Base-by-base conservation (phyloP, 2,888 invertebrate genomes). In the Hipparchia sbordonii region DNA sequence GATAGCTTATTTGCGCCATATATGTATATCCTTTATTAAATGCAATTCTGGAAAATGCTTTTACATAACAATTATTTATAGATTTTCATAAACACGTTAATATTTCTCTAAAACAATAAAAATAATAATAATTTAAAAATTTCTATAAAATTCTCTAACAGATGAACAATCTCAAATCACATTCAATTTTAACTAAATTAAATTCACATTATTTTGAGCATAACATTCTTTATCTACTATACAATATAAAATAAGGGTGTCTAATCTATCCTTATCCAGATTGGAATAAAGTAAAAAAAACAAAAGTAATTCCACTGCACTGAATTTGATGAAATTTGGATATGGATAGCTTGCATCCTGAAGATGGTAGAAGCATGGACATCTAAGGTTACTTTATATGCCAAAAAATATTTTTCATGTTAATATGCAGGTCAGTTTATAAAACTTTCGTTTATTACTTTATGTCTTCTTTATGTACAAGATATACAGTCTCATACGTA, bases 151-250 rank as follows among this genome's bases (percentile, higher is more conserved):
- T 8, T 46, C 7, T 48, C 45, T 62, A 48, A 62, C 46, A 13
- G n/a, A 62, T n/a, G 4, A 48, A 48, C 63, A 5, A 48, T 10
- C 48, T 63, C 63, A 63, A 63, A 48, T 63, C 48, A 48, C 63
- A 63, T 63, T 48, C 13, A 63, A 63, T 51, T 63, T 48, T 63
- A 2, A 63, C 45, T 48, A 63, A 63, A 63, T 63, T 63, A 63
- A 48, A 48, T 63, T 63, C 62, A 13, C 48, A 63, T 63, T 51
- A 63, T 63, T 45, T 63, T 63, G 63, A 63, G 63, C 63, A 63
- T 23, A 48, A 63, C 13, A 60, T 12, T 62, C 23, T 63, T 48
- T 51, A 10, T 48, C 63, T 63, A 63, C 63, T 63, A 63, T n/a
- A 48, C 48, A 48, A 45, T 61, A n/a, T 33, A 59, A 7, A 59